Percentiles rank a stretch among this genome's conserved stretches.
phyloP scores from a whole-genome alignment of 2,888 invertebrate genomes.

The Pantelozetes paolii region DNA sequence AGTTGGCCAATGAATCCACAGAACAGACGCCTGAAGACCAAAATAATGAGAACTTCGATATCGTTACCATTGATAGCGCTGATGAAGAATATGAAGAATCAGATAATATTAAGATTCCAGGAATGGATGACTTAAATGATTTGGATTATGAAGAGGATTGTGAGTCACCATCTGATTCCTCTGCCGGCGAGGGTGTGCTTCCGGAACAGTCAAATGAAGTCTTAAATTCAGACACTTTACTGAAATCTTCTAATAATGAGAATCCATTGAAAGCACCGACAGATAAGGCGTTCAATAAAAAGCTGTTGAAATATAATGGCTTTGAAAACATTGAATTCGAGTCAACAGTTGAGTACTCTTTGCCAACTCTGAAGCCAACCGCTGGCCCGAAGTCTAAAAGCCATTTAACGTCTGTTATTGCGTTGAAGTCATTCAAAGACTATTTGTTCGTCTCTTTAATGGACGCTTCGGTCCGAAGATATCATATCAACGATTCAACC shows the following conservation, averaged over 20 bases:
- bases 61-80: not conserved
- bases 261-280: not conserved
- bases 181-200: too few relatives aligned
- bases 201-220: too few relatives aligned
- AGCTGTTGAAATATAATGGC: not conserved
- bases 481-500: not conserved
- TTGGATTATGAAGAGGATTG: too few relatives aligned
- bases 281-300: not conserved
- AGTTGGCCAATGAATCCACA: not conserved
- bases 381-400: slow-evolving; percentile 3
- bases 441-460: not conserved
- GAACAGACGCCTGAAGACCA: not conserved
- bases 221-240: too few relatives aligned
- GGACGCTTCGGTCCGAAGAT: not conserved
- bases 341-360: not conserved
- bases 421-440: not conserved
- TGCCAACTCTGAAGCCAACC: not conserved
- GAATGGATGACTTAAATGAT: too few relatives aligned
- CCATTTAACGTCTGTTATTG: not conserved
- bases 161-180: too few relatives aligned
- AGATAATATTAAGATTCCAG: too few relatives aligned
- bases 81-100: too few relatives aligned
- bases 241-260: too few relatives aligned
- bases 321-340: not conserved
- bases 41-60: not conserved